phyloP scores from a whole-genome alignment of 2,113 vertebrate species.

The Saccopteryx bilineata region DNA sequence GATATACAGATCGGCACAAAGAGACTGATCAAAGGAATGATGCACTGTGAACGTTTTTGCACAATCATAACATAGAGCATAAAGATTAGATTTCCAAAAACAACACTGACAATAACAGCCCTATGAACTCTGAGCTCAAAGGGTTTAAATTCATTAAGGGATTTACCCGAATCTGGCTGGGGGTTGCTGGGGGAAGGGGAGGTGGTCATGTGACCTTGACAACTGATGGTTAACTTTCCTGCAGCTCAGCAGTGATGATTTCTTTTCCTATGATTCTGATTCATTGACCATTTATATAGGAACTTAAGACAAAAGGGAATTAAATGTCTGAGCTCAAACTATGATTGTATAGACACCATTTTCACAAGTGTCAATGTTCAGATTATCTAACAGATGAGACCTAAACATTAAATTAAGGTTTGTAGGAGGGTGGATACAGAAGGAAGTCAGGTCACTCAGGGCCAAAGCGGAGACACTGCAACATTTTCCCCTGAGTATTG shows the following conservation, averaged over 20 bases:
- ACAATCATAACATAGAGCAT: not conserved
- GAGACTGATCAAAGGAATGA: not conserved
- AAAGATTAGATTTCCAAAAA: slow-evolving; percentile 22
- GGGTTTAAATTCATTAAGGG: not conserved
- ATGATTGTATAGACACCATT: not conserved
- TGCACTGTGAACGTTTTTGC: not conserved
- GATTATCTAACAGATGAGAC: not conserved
- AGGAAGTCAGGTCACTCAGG: not conserved
- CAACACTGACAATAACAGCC: not conserved
- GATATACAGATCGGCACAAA: not conserved
- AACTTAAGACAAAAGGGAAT: slow-evolving; percentile 40
- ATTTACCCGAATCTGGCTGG: not conserved
- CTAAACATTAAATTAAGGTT: not conserved
- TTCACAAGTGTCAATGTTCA: not conserved
- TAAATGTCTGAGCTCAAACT: not conserved
- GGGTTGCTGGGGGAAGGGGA: not conserved
- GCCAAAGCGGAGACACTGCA: not conserved
- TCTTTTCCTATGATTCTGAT: not conserved
- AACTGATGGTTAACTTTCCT: not conserved
- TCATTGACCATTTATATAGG: not conserved
- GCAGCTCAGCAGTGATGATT: not conserved
- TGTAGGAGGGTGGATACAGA: not conserved
- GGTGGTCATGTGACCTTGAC: not conserved
- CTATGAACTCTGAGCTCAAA: not conserved
- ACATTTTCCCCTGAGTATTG: not conserved